These are phyloP conservation scores for Perodicticus potto DNA, from an alignment of 2,797 vertebrate species.

Conservation along the genomic window DNA sequence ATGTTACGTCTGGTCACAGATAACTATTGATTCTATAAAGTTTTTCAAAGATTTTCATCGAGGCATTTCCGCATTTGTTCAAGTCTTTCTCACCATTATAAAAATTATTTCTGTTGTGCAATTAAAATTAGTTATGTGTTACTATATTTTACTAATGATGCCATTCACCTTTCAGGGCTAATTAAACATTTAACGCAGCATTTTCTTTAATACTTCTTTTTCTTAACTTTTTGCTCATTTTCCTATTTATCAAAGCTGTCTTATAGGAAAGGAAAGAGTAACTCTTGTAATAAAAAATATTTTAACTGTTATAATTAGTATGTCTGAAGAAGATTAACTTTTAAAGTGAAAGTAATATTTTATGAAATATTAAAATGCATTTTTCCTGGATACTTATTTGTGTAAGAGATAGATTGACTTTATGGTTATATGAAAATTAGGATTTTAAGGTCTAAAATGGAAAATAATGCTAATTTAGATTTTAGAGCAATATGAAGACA, in stretches of 20 bases:
- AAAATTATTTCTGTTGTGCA: slow-evolving; percentile 17
- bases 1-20: not conserved
- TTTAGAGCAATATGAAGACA: not conserved
- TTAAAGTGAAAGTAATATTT: slow-evolving; percentile 52
- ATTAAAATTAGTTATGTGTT: slow-evolving; percentile 11
- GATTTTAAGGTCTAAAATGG: slow-evolving; percentile 30
- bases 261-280: slow-evolving; percentile 35
- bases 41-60: slow-evolving; percentile 11
- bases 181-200: not conserved
- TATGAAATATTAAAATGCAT: slow-evolving; percentile 33
- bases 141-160: not conserved
- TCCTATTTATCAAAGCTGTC: slow-evolving; percentile 8
- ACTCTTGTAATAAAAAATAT: slow-evolving; percentile 23
- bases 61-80: slow-evolving; percentile 27
- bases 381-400: slow-evolving; percentile 51
- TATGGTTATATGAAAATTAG: slow-evolving; percentile 21
- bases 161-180: not conserved
- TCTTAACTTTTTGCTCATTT: slow-evolving; percentile 31
- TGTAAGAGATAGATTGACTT: slow-evolving; percentile 40
- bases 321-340: slow-evolving; percentile 46
- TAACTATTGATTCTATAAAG: not conserved
- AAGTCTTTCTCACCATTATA: not conserved
- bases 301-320: slow-evolving; percentile 37
- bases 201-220: slow-evolving; percentile 36
- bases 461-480: slow-evolving; percentile 42